Percentiles rank a stretch among this genome's conserved stretches.
These are phyloP conservation scores for Ypsolopha sequella DNA, from an alignment of 2,888 invertebrate species.

Conservation along the genomic window DNA sequence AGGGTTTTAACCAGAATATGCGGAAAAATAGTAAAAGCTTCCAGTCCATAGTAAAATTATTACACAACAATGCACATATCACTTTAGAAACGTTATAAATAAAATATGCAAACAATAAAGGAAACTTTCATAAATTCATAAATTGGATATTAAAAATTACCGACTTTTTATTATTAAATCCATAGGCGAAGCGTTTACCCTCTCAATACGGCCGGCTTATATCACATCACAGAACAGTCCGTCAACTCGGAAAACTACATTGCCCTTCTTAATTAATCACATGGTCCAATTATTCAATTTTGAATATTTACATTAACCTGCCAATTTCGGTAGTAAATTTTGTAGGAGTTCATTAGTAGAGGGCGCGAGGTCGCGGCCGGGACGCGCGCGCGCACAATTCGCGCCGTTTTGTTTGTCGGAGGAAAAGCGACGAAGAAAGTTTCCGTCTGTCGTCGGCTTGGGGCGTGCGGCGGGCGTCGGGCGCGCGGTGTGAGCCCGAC, in stretches of 20 bases:
- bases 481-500: conserved; percentile 66
- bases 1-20: no score
- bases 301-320: background rate
- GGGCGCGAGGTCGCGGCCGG: background rate
- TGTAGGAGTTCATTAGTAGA: background rate
- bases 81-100: background rate
- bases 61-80: no score
- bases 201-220: conserved; percentile 35
- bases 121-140: background rate
- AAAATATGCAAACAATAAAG: background rate
- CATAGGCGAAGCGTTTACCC: conserved; percentile 56
- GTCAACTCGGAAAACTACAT: conserved; percentile 15
- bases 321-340: background rate
- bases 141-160: conserved; percentile 25
- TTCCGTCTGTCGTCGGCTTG: conserved; percentile 34
- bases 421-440: conserved; percentile 51
- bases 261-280: background rate
- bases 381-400: conserved; percentile 26
- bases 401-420: background rate
- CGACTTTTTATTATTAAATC: conserved; percentile 67
- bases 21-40: no score
- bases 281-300: background rate
- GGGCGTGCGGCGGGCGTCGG: conserved; percentile 43
- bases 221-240: conserved; percentile 37
- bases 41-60: no score